These are phyloP conservation scores for Actenoides hombroni DNA, from an alignment of 2,113 vertebrate genomes.

Conservation along the genomic window DNA sequence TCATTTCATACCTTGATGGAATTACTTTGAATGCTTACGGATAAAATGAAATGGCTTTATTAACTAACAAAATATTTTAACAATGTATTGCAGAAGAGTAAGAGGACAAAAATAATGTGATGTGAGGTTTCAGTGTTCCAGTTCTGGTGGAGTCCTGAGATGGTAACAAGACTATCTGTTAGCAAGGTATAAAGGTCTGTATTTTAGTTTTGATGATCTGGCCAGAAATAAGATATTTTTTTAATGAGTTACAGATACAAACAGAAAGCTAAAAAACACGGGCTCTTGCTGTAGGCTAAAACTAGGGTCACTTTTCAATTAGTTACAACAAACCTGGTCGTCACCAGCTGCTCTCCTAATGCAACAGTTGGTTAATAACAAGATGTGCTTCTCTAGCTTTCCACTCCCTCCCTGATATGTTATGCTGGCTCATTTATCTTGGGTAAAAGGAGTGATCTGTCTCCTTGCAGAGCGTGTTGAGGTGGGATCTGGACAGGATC, in stretches of 20 bases:
- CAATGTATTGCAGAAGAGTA: not conserved
- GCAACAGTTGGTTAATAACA: not conserved
- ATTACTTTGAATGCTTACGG: not conserved
- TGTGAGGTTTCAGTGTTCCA: not conserved
- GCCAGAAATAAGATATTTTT: not conserved
- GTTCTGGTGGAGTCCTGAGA: not conserved
- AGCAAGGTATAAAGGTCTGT: not conserved
- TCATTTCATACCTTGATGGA: not conserved
- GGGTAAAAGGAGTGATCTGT: not conserved
- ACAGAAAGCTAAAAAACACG: not conserved
- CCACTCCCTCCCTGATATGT: fast-evolving
- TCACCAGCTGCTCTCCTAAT: not conserved
- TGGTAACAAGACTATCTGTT: not conserved
- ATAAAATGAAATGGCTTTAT: not conserved
- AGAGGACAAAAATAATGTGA: not conserved
- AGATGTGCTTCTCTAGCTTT: not conserved
- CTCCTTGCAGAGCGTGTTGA: not conserved
- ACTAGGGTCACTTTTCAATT: constrained; percentile 32
- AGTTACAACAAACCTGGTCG: constrained; percentile 8
- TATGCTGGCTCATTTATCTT: not conserved
- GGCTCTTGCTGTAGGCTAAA: not conserved
- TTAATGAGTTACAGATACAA: not conserved
- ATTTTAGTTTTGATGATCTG: not conserved
- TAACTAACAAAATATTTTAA: not conserved
- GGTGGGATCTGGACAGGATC: not conserved